Evolutionary conservation across 2,797 vertebrate genomes (phyloP).

Genomic region (Mus spretus): DNA sequence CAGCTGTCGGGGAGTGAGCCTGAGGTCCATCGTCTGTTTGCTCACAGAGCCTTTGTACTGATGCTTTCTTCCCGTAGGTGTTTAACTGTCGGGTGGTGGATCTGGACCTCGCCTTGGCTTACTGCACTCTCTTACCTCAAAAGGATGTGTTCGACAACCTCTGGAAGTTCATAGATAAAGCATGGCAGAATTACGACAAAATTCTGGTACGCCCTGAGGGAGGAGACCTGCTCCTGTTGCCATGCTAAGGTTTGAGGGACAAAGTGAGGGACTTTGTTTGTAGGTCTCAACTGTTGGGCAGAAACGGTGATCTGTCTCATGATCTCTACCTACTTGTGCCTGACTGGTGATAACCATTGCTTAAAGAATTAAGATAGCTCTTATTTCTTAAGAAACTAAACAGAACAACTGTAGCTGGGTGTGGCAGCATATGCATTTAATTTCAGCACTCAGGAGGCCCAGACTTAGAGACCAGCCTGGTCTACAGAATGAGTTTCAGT

Average conservation of each 20-base stretch:
- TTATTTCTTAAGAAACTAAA: neutral
- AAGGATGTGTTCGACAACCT: constrained; percentile 93
- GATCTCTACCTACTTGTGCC: neutral
- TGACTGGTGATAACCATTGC: neutral
- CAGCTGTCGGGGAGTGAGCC: neutral
- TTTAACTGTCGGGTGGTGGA: constrained; percentile 96
- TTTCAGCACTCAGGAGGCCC: neutral
- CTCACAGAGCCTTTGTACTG: constrained; percentile 20
- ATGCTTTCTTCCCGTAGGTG: constrained; percentile 89
- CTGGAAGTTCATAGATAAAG: constrained; percentile 95
- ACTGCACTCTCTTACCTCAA: constrained; percentile 94
- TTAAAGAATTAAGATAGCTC: neutral
- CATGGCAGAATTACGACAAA: constrained; percentile 97
- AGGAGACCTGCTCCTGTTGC: neutral
- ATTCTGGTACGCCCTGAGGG: constrained; percentile 91
- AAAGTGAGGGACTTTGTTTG: neutral
- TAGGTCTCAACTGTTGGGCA: neutral
- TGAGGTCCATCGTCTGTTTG: neutral
- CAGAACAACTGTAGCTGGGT: neutral
- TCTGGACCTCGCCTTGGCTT: constrained; percentile 94
- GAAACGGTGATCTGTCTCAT: neutral
- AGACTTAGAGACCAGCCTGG: neutral
- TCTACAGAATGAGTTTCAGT: neutral
- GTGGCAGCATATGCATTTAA: neutral
- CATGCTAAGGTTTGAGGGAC: neutral